Percentiles rank a stretch among this genome's conserved stretches.
These are phyloP conservation scores for Chroicocephalus ridibundus DNA, from an alignment of 2,113 vertebrate genomes.

Conservation along the genomic window DNA sequence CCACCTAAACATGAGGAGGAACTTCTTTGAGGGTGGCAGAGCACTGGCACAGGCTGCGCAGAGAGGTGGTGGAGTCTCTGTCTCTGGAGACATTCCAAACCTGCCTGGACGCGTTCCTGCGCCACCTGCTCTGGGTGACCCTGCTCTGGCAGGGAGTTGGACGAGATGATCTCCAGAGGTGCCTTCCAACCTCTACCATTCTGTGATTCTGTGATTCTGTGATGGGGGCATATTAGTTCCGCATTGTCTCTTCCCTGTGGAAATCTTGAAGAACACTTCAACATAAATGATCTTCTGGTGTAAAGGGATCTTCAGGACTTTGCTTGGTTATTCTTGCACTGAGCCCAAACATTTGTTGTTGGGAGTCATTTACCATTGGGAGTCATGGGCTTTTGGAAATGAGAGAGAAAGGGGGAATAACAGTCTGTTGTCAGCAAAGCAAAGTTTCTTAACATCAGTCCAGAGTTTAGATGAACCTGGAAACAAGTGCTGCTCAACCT, in stretches of 20 bases:
- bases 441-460: neutral
- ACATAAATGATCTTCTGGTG: neutral
- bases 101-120: too few relatives aligned
- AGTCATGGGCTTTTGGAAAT: neutral
- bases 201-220: too few relatives aligned
- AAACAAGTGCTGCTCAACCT: neutral
- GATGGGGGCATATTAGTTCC: neutral
- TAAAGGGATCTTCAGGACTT: neutral
- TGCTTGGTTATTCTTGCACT: neutral
- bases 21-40: too few relatives aligned
- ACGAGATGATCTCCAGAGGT: too few relatives aligned
- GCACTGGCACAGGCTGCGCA: too few relatives aligned
- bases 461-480: neutral
- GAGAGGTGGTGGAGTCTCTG: too few relatives aligned
- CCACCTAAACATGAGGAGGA: too few relatives aligned
- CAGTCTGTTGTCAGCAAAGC: neutral
- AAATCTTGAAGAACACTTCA: neutral
- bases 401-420: neutral
- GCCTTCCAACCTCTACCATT: too few relatives aligned
- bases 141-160: too few relatives aligned
- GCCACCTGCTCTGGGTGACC: too few relatives aligned
- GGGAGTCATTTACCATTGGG: neutral
- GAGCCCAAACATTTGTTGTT: neutral
- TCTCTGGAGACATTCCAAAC: too few relatives aligned
- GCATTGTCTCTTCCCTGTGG: neutral